Evolutionary conservation across 2,797 vertebrate species (phyloP).

Genomic region (Pitangus sulphuratus): DNA sequence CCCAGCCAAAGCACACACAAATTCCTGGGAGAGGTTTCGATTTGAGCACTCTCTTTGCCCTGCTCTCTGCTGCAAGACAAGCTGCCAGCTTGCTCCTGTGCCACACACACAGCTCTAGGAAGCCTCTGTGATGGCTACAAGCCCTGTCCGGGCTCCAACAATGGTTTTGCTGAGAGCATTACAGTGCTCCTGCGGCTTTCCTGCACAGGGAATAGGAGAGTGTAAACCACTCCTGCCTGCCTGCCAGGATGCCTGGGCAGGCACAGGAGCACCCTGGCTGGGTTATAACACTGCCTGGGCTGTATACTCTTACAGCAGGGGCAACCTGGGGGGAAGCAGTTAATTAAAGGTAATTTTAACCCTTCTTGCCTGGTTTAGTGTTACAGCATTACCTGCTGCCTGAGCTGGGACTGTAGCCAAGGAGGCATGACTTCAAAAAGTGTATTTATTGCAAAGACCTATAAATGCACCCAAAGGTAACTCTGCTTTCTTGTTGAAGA

Average conservation of each 20-base stretch:
- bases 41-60: not conserved
- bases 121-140: fast-evolving
- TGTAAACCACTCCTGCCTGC: not conserved
- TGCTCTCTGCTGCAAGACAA: not conserved
- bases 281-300: not conserved
- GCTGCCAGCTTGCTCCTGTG: not conserved
- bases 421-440: not conserved
- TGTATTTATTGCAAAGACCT: not conserved
- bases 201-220: fast-evolving
- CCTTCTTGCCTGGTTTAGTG: not conserved
- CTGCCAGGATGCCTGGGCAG: not conserved
- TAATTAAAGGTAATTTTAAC: slow-evolving; percentile 13
- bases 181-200: not conserved
- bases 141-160: not conserved
- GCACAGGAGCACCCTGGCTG: fast-evolving
- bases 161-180: not conserved
- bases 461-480: not conserved
- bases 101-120: fast-evolving
- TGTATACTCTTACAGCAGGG: not conserved
- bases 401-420: not conserved
- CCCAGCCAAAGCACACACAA: not conserved
- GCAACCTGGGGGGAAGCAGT: not conserved
- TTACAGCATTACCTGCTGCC: not conserved
- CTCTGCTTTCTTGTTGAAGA: not conserved
- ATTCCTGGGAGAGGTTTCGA: not conserved